phyloP scores from a whole-genome alignment of 1,140 invertebrate genomes.

The Steinernema feltiae region DNA sequence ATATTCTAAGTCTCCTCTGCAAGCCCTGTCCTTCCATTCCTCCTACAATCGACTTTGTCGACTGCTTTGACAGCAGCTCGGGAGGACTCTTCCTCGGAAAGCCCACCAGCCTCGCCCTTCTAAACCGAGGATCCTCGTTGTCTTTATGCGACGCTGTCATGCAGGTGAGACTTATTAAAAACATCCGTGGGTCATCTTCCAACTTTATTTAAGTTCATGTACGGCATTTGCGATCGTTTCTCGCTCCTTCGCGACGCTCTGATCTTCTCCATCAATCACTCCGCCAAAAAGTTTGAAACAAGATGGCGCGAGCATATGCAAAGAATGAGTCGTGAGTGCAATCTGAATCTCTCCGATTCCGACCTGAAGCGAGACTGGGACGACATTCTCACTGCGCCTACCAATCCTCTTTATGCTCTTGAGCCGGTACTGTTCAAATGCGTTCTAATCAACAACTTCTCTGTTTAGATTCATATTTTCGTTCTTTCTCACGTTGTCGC shows the following conservation, averaged over 20 bases:
- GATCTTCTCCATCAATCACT: background rate
- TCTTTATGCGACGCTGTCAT: background rate
- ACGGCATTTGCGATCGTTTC: background rate
- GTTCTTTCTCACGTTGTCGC: background rate
- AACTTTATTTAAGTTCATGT: background rate
- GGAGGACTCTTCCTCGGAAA: background rate
- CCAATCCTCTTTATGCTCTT: background rate
- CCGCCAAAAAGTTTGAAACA: background rate
- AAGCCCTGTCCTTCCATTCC: background rate
- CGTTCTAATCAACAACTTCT: background rate
- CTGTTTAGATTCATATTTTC: background rate
- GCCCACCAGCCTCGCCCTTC: background rate
- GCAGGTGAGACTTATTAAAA: background rate
- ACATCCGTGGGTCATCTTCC: background rate
- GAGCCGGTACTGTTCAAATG: background rate
- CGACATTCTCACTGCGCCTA: background rate
- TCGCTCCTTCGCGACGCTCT: background rate
- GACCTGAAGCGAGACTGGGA: slow-evolving; percentile 11
- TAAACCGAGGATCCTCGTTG: background rate
- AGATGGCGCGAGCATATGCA: background rate
- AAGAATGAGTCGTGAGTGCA: background rate
- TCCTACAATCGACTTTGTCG: slow-evolving; percentile 2
- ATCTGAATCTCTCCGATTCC: background rate
- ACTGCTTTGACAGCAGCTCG: background rate
- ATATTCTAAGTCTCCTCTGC: background rate